phyloP scores from a whole-genome alignment of 2,888 invertebrate genomes.

The Lottia gigantea region DNA sequence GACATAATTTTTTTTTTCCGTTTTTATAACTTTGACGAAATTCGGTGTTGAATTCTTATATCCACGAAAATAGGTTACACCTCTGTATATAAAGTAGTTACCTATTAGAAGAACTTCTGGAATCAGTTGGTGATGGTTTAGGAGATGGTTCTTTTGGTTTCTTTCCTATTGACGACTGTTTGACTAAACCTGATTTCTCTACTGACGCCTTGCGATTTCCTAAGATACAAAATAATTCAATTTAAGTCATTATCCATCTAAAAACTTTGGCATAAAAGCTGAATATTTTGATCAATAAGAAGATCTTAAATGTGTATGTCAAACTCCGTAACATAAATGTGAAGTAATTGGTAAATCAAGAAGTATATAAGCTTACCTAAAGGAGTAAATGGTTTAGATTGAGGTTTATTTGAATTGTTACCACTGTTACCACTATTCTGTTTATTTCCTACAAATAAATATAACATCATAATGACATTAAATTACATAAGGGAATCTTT shows the following conservation, averaged over 20 bases:
- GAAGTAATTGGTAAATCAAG: neutral
- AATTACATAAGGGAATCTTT: no score
- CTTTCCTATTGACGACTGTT: conserved; percentile 60
- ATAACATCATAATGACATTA: no score
- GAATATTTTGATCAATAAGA: no score
- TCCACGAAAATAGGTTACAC: no score
- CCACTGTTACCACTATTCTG: conserved; percentile 9
- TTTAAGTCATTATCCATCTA: neutral
- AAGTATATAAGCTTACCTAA: conserved; percentile 50
- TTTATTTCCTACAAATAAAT: conserved; percentile 16
- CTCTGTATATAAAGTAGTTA: conserved; percentile 29
- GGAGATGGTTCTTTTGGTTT: conserved; percentile 41
- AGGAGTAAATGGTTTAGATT: conserved; percentile 64
- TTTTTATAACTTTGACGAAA: no score
- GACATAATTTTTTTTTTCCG: no score
- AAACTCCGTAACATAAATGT: no score
- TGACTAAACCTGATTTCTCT: conserved; percentile 87
- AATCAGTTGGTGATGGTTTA: conserved; percentile 42
- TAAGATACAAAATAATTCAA: conserved; percentile 23
- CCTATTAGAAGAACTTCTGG: conserved; percentile 57
- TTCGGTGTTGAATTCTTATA: no score
- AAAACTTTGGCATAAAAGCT: neutral
- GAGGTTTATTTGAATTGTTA: conserved; percentile 25
- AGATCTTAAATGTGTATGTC: no score
- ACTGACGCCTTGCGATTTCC: conserved; percentile 79